phyloP scores from a whole-genome alignment of 2,888 invertebrate species.

The Psococerastis gibbosa region DNA sequence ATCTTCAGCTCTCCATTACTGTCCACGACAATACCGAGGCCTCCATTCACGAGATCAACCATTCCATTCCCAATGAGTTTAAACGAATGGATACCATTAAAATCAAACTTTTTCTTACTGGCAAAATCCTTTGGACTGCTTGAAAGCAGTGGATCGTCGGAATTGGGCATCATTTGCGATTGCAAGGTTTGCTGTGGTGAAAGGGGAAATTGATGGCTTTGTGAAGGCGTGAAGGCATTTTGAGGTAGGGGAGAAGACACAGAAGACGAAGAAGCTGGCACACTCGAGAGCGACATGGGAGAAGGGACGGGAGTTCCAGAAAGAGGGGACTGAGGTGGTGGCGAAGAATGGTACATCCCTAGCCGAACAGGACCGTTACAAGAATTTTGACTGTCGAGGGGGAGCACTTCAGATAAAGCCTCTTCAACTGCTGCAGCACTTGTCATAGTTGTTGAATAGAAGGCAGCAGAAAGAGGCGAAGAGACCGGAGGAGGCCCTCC shows the following conservation, averaged over 20 bases:
- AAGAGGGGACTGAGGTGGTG: slow-evolving; percentile 26
- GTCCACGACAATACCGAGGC: slow-evolving; percentile 38
- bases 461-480: slow-evolving; percentile 64
- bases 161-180: slow-evolving; percentile 72
- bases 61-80: slow-evolving; percentile 34
- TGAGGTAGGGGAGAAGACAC: slow-evolving; percentile 26
- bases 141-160: slow-evolving; percentile 66
- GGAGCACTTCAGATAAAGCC: slow-evolving; percentile 64
- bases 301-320: slow-evolving; percentile 38
- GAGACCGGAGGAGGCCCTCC: slow-evolving; percentile 35
- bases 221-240: slow-evolving; percentile 18
- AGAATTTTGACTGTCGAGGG: slow-evolving; percentile 23
- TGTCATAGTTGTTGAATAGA: slow-evolving; percentile 67
- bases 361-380: slow-evolving; percentile 11
- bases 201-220: slow-evolving; percentile 23
- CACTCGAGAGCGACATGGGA: slow-evolving; percentile 32
- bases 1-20: slow-evolving; percentile 40
- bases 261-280: slow-evolving; percentile 25
- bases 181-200: slow-evolving; percentile 36
- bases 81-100: slow-evolving; percentile 28
- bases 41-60: slow-evolving; percentile 33
- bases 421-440: slow-evolving; percentile 76
- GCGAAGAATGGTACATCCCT: slow-evolving; percentile 29
- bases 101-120: slow-evolving; percentile 16
- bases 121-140: slow-evolving; percentile 64